Base-by-base conservation (phyloP, 2,888 invertebrate genomes). In the Drosophila kambysellisi region DNA sequence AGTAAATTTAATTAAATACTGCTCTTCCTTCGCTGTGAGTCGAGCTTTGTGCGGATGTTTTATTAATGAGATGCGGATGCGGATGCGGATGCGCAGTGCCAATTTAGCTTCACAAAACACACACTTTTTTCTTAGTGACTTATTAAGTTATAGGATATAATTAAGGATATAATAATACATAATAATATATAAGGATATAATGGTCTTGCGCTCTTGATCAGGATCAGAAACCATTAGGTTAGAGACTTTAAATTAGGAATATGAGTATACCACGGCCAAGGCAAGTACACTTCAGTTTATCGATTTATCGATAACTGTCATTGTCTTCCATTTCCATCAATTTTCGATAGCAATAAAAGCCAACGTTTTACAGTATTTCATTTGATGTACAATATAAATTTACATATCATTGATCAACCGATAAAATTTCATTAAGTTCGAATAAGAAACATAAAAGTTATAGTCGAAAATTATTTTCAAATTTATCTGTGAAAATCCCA, bases 1-100 rank as follows among this genome's bases (percentile, higher is more conserved):
- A 51, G 29, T 58, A 63, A 57, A 66, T 80, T 75, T 70, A 61
- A 80, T 77, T 70, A 75, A 70, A 75, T 65, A 62, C 43, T 11
- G 35, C 32, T 15, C 35, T 30, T 32, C 11, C 9, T 46, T 6
- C 64, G 48, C 9, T 25, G 11, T 50, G n/a, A 20, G 29, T 5
- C 33, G 32, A 46, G 37, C 35, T 20, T 37, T 20, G 25, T 29
- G 59, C 35, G 32, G 69, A 75, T 77, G 80, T 70, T 66, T 80
- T 58, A 67, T 77, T 80, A 66, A 80, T 80, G 76, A 41, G 30
- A 11, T 30, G 39, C 51, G 33, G 39, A 58, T 69, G 35, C 50
- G 35, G 30, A 11, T 30, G 39, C 51, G 33, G 39, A 58, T 69
- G 35, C 50, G 35, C 32, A 30, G 39, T 39, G 41, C n/a, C 20